Conservation (phyloP, 2,113 vertebrate species). For the Eublepharis macularius region DNA sequence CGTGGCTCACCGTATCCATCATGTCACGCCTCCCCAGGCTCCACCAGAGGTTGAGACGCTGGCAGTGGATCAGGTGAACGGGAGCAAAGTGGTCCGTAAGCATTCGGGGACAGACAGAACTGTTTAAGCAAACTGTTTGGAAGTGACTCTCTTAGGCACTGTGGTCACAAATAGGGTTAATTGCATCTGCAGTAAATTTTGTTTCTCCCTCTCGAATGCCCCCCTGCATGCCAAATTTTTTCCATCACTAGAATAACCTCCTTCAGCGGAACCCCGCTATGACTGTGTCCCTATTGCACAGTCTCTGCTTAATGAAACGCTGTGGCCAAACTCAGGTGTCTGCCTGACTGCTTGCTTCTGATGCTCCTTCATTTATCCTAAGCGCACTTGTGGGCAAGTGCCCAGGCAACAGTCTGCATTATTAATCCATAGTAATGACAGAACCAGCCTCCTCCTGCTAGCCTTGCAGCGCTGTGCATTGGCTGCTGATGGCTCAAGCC, state of each 20-base stretch:
- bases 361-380: constrained; percentile 28
- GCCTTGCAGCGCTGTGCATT: constrained; percentile 52
- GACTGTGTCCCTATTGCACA: constrained; percentile 61
- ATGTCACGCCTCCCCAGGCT: constrained; percentile 65
- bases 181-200: constrained; percentile 58
- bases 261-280: constrained; percentile 34
- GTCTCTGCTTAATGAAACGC: constrained; percentile 52
- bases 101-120: constrained; percentile 93
- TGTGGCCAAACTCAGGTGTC: constrained; percentile 76
- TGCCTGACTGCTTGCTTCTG: constrained; percentile 79
- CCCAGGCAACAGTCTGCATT: constrained; percentile 51
- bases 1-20: constrained; percentile 92
- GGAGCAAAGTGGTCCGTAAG: constrained; percentile 87
- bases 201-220: constrained; percentile 48
- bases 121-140: constrained; percentile 78
- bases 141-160: constrained; percentile 75
- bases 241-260: constrained; percentile 55
- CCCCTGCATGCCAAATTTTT: constrained; percentile 87
- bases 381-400: constrained; percentile 44
- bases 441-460: constrained; percentile 26
- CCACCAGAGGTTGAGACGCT: constrained; percentile 87
- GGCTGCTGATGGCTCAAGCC: constrained; percentile 6
- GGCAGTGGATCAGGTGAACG: constrained; percentile 91
- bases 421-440: constrained; percentile 2
- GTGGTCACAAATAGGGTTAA: constrained; percentile 65